A percentile compares a stretch with the other conserved stretches of the same genome.
Evolutionary conservation across 1,140 invertebrate species (phyloP).

Genomic region (Lordiphosa collinella): DNA sequence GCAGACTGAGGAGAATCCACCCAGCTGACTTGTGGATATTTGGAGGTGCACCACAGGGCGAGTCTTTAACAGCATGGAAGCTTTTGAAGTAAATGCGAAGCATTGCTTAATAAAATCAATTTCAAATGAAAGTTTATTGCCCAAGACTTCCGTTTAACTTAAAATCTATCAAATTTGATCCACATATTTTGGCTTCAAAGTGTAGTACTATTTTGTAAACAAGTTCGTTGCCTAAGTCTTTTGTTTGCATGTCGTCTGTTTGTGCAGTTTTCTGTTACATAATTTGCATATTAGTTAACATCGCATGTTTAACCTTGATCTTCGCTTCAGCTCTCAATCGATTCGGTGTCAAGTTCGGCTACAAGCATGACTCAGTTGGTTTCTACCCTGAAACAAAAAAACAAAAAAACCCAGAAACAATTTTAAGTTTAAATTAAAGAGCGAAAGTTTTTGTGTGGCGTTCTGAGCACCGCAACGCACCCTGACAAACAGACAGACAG

Average conservation of each 20-base stretch:
- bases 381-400: neutral
- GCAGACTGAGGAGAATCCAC: too few species aligned
- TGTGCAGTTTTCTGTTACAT: slow-evolving; percentile 32
- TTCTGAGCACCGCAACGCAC: slow-evolving; percentile 4
- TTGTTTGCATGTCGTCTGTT: slow-evolving; percentile 29
- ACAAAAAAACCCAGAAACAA: neutral
- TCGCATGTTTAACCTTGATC: slow-evolving; percentile 55
- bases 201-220: neutral
- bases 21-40: too few species aligned
- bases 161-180: too few species aligned
- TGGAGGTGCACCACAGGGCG: too few species aligned
- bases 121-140: too few species aligned
- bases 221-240: slow-evolving; percentile 73
- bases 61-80: too few species aligned
- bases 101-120: too few species aligned
- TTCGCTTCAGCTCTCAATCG: slow-evolving; percentile 19
- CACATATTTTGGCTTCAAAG: too few species aligned
- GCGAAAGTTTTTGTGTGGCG: slow-evolving; percentile 58
- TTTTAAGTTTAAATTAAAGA: slow-evolving; percentile 8
- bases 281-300: slow-evolving; percentile 59
- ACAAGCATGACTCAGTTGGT: slow-evolving; percentile 16
- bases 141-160: too few species aligned
- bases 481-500: too few species aligned
- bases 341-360: slow-evolving; percentile 64
- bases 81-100: too few species aligned